Evolutionary conservation across 2,888 invertebrate genomes (phyloP), one percentile per base, ranked within the genome.

Genomic region (Orgyia antiqua): DNA sequence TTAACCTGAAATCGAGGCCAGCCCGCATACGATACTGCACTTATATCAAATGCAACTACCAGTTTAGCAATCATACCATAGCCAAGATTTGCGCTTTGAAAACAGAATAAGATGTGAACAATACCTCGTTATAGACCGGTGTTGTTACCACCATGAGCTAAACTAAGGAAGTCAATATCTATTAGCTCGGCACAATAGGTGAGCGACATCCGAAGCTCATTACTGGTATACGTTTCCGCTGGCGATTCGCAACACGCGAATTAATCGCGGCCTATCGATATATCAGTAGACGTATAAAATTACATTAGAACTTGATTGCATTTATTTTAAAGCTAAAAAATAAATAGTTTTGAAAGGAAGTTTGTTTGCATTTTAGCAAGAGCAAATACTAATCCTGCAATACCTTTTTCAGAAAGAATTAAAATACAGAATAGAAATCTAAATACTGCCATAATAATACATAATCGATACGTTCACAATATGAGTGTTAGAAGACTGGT

Each of bases 131-230:
- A 73, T 65, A 69, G 62, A 63, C 62, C 62, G 61, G 54, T 62
- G 72, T 68, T 66, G 72, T 59, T 58, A 57, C 75, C 72, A 76
- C 66, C 73, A 68, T 64, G 55, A 56, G 58, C 66, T 72, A 68
- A 67, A 74, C 74, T 75, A 64, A 84, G 84, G 84, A 86, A 84
- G 84, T 83, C 80, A 64, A 82, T 80, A 84, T 83, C 83, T 84
- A 84, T 84, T 83, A 83, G 82, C 78, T 67, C 50, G 62, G 75
- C 78, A 86, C 84, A 86, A 86, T 86, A 84, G 84, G 77, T 80
- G 80, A 83, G 80, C 82, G 83, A 83, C 79, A 84, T 86, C 84
- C 84, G 84, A 84, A 83, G 79, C 84, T 83, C 84, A 80, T 86
- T 86, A 83, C 73, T 75, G 73, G 63, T 60, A 61, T 73, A 71